Evolutionary conservation across 2,113 vertebrate species (phyloP), one percentile per base, ranked within the genome.

Genomic region (Cyprinodon brontotheroides): DNA sequence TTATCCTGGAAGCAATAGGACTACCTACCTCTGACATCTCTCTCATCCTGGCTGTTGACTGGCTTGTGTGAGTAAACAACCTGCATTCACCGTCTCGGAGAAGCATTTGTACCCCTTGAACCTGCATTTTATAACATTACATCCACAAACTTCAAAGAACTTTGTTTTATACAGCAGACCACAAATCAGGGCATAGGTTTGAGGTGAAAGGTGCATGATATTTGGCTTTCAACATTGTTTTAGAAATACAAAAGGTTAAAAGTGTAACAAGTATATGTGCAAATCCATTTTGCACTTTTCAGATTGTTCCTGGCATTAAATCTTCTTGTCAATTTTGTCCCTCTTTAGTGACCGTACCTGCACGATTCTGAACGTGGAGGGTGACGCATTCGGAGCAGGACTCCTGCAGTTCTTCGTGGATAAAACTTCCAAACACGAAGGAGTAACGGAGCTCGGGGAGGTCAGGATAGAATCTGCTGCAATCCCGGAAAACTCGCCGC

Each of bases 21-120:
- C 92, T 98, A 41, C 97, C 96, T 0, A 96, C 95, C 63, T 87
- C 74, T 0, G 95, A 97, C 81, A 95, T 98, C 85, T 97, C 97
- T 37, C 94, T 95, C 57, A 96, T 98, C 79, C 86, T 98, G 79
- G 97, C 97, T 3, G 96, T 98, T 45, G 97, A 98, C 75, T 98
- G 97, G 96, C 93, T 98, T 9, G 95, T 98, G 97, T 98, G 79
- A 96, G 96, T 96, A 78, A 20, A 62, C 6, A 40, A 22, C 11
- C 14, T 50, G 11, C 39, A 4, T 74, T 68, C 20, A 5, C 43
- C 13, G 8, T 1, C 4, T 15, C 29, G 29, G 29, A 29, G 61
- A 2, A 22, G 1, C 22, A 9, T 36, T 36, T 29, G 29, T 29
- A 29, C 29, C 29, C 1, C 29, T 29, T 29, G 29, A 29, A 29